Base-by-base conservation (phyloP, 2,888 invertebrate species). In the Frankliniella intonsa region DNA sequence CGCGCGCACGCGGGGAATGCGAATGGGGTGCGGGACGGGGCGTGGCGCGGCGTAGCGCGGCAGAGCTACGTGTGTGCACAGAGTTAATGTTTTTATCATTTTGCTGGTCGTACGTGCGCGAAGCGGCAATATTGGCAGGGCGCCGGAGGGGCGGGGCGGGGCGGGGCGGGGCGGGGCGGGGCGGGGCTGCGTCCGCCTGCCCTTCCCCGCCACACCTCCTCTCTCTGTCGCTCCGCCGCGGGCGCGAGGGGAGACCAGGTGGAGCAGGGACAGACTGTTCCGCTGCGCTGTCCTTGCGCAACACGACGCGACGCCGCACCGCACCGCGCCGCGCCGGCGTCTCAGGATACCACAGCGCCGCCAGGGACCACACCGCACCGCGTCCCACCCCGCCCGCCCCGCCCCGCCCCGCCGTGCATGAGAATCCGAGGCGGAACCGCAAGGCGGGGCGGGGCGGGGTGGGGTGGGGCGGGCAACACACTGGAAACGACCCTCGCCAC, bases 21-120 rank as follows among this genome's bases (percentile, higher is more conserved):
- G 69, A 76, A 76, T 25, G 25, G 25, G 25, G 69, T 11, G 69
- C 69, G 1, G 69, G 22, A 55, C 55, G 17, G 5, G 17, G 55
- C 55, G 55, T 19, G 55, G 69, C 25, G 69, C 12, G 69, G 69
- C 25, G 38, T 38, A 76, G 25, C 69, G 69, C 69, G 14, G 19
- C 55, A 55, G 38, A 38, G 38, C 38, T 38, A 38, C 38, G 38
- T 38, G 38, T 38, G 38, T 38, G 38, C 38, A 38, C 38, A 38
- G 38, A 38, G 17, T 76, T 76, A 76, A 76, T 76, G 69, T 76
- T 76, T 76, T 76, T 76, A 76, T 76, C 69, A 76, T 76, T 76
- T 76, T 62, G 62, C 62, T 62, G 17, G 62, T 62, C 3, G 69
- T 76, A 76, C 69, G 69, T 76, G 69, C 69, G 11, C 22, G 14